These are phyloP conservation scores for Halcyon badia DNA, from an alignment of 2,797 vertebrate genomes.

Conservation along the genomic window DNA sequence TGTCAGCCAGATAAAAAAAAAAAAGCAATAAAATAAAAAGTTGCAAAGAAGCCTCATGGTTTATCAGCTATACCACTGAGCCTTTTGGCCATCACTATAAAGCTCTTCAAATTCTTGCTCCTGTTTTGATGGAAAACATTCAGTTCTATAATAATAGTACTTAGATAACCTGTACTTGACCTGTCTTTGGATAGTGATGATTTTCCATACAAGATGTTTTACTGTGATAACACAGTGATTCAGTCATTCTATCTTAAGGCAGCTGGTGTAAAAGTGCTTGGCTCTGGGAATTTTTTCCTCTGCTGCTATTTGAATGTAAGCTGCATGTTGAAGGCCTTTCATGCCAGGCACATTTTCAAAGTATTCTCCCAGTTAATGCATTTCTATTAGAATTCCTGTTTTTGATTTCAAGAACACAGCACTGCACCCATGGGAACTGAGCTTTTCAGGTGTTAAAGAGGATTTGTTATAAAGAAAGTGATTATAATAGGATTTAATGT, in stretches of 20 bases:
- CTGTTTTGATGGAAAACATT: constrained; percentile 66
- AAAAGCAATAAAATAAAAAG: background rate
- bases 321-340: constrained; percentile 45
- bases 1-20: background rate
- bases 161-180: constrained; percentile 75
- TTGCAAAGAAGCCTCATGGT: background rate
- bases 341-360: constrained; percentile 72
- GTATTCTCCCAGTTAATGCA: constrained; percentile 55
- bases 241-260: constrained; percentile 75
- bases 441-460: constrained; percentile 85
- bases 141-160: constrained; percentile 65
- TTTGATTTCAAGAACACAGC: constrained; percentile 78
- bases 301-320: constrained; percentile 65
- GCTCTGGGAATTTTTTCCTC: constrained; percentile 64
- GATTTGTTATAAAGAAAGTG: constrained; percentile 85
- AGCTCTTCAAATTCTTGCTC: constrained; percentile 59
- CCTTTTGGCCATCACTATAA: constrained; percentile 2
- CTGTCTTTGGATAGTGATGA: constrained; percentile 74
- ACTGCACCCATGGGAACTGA: constrained; percentile 76
- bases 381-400: constrained; percentile 75
- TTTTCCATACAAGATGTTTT: constrained; percentile 80
- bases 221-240: constrained; percentile 73
- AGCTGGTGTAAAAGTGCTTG: constrained; percentile 70
- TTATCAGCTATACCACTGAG: constrained; percentile 25
- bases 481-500: constrained; percentile 83